phyloP scores from a whole-genome alignment of 2,888 invertebrate species.

The Synergus umbraculus region DNA sequence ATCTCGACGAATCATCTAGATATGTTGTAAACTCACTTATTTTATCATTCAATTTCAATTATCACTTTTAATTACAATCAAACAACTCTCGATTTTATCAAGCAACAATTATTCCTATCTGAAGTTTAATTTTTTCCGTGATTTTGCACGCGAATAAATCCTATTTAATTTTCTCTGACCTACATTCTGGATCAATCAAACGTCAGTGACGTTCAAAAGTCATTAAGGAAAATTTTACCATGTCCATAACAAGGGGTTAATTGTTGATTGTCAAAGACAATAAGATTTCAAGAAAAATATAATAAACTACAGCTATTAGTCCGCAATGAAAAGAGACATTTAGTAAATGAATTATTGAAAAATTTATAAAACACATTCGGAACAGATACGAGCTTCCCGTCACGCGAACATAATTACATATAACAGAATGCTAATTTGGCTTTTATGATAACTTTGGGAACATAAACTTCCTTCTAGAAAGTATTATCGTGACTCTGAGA shows the following conservation, averaged over 20 bases:
- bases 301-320: too few relatives aligned
- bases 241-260: background rate
- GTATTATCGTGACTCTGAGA: background rate
- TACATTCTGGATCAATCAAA: conserved; percentile 10
- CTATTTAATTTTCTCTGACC: conserved; percentile 5
- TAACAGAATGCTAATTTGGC: background rate
- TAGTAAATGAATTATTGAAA: too few relatives aligned
- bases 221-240: background rate
- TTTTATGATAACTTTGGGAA: background rate
- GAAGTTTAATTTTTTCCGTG: conserved; percentile 5
- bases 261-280: background rate
- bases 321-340: too few relatives aligned
- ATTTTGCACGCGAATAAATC: conserved; percentile 1
- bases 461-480: background rate
- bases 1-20: too few relatives aligned
- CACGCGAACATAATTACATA: background rate
- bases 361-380: too few relatives aligned
- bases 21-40: too few relatives aligned
- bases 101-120: background rate
- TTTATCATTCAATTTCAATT: too few relatives aligned
- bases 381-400: background rate
- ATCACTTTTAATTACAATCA: too few relatives aligned
- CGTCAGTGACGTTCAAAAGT: conserved; percentile 6
- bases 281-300: background rate
- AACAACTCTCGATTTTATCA: too few relatives aligned